Percentiles rank a stretch among this genome's conserved stretches.
Evolutionary conservation across 2,888 invertebrate genomes (phyloP).

Genomic region (Halocaridina rubra): DNA sequence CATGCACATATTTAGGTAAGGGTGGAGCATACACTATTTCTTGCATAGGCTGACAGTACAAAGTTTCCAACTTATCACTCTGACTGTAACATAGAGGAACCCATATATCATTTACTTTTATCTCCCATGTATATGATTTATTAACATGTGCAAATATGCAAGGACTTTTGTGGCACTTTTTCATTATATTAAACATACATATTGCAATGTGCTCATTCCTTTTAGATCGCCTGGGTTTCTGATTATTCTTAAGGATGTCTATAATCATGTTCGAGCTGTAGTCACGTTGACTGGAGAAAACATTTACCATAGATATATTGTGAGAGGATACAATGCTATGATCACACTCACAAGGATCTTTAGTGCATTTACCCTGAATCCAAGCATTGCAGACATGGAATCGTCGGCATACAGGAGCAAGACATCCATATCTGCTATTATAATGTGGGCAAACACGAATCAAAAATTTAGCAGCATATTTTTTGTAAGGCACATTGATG

Average conservation of each 20-base stretch:
- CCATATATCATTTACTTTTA: conserved; percentile 17
- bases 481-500: background rate
- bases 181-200: conserved; percentile 26
- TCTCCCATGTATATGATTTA: conserved; percentile 43
- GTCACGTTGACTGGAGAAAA: background rate
- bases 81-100: conserved; percentile 3
- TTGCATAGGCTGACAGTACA: conserved; percentile 27
- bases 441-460: conserved; percentile 38
- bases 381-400: conserved; percentile 47
- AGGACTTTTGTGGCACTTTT: conserved; percentile 17
- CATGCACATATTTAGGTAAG: background rate
- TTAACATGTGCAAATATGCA: conserved; percentile 27
- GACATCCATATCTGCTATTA: conserved; percentile 33
- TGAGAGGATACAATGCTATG: conserved; percentile 27
- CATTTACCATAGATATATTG: background rate
- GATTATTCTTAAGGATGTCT: conserved; percentile 17
- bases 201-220: background rate
- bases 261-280: background rate
- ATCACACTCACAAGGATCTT: conserved; percentile 12
- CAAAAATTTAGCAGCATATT: background rate
- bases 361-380: conserved; percentile 28
- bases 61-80: conserved; percentile 31
- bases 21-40: conserved; percentile 1
- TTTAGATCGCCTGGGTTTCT: background rate
- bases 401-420: conserved; percentile 24